Base-by-base conservation (phyloP, 2,113 vertebrate species). In the Origma solitaria region DNA sequence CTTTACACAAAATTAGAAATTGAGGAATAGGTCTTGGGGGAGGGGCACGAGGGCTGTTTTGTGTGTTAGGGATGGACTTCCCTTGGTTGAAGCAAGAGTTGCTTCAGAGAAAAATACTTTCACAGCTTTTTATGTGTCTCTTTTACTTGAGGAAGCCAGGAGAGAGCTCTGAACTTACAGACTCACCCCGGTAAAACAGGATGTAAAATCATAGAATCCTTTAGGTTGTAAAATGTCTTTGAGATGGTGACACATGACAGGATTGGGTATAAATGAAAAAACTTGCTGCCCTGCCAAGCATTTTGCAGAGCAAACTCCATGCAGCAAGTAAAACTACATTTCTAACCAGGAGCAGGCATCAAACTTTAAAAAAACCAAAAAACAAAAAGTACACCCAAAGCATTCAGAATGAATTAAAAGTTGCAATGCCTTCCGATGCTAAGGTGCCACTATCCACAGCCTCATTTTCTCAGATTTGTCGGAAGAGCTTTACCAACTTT, bases 181-280 rank as follows among this genome's bases (percentile, higher is more conserved):
- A 38, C 25, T 13, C 11, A 27, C 30, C 22, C 1, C 0, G 53
- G 7, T 38, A 57, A 21, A 56, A 7, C 11, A 64, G n/a, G 25
- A 12, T 6, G 53, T 0, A 53, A n/a, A 65, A 40, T 7, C 51
- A 15, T 0, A 19, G 25, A 82, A 22, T 3, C 21, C n/a, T 49
- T 12, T 21, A n/a, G 71, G 42, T 28, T 56, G 4, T 35, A 83
- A 33, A 70, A 33, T 23, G 9, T 15, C 17, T 69, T 15, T 9
- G 31, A 62, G 62, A 75, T 1, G 3, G 9, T 12, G 24, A 22
- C 9, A 2, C 0, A 3, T 7, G 25, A 40, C 24, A 37, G 14
- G 8, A 31, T 19, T 10, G 23, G 84, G 22, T 3, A 5, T 1
- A 71, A 70, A 27, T 9, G 2, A 66, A 82, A 53, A 50, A 9